Conservation (phyloP, 1,140 invertebrate species). For the Drosophila auraria region DNA sequence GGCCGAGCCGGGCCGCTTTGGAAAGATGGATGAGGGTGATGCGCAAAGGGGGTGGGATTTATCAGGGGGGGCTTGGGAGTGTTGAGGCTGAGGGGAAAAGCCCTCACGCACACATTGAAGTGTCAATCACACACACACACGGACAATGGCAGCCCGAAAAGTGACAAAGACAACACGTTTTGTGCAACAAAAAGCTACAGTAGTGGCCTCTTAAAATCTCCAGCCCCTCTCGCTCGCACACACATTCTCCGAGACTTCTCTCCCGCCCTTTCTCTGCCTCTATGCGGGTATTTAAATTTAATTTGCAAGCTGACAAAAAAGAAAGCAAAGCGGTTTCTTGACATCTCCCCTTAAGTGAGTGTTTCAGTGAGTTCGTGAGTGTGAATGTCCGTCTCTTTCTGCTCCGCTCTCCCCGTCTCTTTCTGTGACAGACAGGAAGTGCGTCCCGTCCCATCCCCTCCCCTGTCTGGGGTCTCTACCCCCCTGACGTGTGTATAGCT, state of each 20-base stretch:
- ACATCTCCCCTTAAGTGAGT: constrained; percentile 52
- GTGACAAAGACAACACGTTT: constrained; percentile 49
- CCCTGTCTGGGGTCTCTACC: background rate
- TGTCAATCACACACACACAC: constrained; percentile 51
- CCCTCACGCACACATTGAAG: constrained; percentile 40
- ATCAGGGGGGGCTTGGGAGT: constrained; percentile 1
- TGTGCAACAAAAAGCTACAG: constrained; percentile 51
- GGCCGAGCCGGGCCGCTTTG: background rate
- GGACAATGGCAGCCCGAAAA: constrained; percentile 49
- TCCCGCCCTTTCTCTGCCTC: constrained; percentile 12
- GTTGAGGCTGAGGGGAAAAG: constrained; percentile 3
- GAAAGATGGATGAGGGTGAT: constrained; percentile 27
- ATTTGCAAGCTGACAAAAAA: constrained; percentile 77
- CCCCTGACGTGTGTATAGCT: background rate
- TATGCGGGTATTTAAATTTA: constrained; percentile 78
- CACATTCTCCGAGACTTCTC: constrained; percentile 10
- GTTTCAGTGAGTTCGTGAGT: constrained; percentile 10
- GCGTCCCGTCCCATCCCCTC: background rate
- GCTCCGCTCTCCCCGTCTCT: background rate
- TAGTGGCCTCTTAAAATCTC: constrained; percentile 46
- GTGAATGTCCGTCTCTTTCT: constrained; percentile 15
- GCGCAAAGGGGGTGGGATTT: constrained; percentile 9
- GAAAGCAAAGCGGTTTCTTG: constrained; percentile 73
- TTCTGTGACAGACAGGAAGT: constrained; percentile 61
- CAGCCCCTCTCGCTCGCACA: constrained; percentile 11